Evolutionary conservation across 2,797 vertebrate genomes (phyloP).

Genomic region (Lagocephalus sceleratus): DNA sequence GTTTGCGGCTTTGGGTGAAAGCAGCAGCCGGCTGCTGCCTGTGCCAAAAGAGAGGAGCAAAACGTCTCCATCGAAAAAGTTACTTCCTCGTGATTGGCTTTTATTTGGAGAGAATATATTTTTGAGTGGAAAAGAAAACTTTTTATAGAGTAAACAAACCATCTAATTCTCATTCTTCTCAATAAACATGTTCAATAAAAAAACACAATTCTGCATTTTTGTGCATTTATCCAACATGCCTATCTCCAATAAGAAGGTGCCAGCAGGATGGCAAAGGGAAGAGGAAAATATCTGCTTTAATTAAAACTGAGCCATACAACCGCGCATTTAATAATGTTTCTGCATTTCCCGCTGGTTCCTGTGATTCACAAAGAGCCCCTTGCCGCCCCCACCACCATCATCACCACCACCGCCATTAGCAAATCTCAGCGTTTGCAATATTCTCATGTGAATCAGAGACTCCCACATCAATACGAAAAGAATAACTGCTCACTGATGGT

Average conservation of each 20-base stretch:
- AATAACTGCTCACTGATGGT: conserved; percentile 39
- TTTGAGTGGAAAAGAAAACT: no score
- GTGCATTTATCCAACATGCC: no score
- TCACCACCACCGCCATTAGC: no score
- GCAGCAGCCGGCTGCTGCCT: background rate
- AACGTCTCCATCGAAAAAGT: background rate
- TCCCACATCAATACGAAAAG: conserved; percentile 32
- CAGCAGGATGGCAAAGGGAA: no score
- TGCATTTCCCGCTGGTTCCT: conserved; percentile 16
- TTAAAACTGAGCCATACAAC: background rate
- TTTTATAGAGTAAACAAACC: no score
- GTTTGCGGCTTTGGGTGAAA: conserved; percentile 7
- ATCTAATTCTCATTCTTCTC: no score
- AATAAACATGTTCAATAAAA: no score
- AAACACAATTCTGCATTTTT: no score
- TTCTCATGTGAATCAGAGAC: conserved; percentile 38
- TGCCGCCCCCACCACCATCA: conserved; percentile 25
- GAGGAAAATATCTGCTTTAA: background rate
- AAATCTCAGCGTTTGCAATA: conserved; percentile 16
- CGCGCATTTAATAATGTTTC: conserved; percentile 12
- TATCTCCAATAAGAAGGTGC: no score
- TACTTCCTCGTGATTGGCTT: no score
- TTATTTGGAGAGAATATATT: no score
- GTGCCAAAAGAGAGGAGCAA: background rate
- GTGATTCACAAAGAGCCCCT: conserved; percentile 19